Evolutionary conservation across 2,797 vertebrate species (phyloP).

Genomic region (Pseudochirops cupreus): DNA sequence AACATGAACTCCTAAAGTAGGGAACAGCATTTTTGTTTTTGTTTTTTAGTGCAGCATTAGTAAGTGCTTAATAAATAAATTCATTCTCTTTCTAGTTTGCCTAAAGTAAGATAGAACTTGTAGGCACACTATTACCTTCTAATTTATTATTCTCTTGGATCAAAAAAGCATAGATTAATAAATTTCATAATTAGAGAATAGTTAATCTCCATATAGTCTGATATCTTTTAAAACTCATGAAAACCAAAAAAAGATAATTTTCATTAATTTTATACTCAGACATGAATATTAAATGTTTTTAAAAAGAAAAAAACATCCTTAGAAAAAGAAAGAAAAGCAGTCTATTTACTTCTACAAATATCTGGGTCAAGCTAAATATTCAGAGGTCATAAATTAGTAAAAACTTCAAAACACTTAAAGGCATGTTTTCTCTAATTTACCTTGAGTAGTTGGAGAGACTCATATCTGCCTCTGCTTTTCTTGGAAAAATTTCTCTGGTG

Average conservation of each 20-base stretch:
- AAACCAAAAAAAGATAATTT: too few species aligned
- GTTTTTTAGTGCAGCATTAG: neutral
- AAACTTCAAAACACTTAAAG: slow-evolving; percentile 30
- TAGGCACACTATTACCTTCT: too few species aligned
- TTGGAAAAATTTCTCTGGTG: slow-evolving; percentile 24
- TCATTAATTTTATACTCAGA: too few species aligned
- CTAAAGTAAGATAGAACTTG: too few species aligned
- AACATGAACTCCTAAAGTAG: too few species aligned
- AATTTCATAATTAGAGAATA: too few species aligned
- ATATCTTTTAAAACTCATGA: too few species aligned
- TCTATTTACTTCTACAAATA: slow-evolving; percentile 10
- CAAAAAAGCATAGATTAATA: too few species aligned
- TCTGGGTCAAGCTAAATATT: neutral
- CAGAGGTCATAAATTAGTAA: slow-evolving; percentile 38
- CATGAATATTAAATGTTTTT: too few species aligned
- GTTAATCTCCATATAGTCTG: too few species aligned
- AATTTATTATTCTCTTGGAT: too few species aligned
- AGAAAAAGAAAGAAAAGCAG: slow-evolving; percentile 9
- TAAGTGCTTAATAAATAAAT: neutral
- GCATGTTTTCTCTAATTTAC: neutral
- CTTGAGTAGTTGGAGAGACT: neutral
- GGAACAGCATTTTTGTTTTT: neutral
- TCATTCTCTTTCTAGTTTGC: too few species aligned
- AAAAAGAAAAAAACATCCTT: neutral
- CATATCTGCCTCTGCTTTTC: neutral